phyloP scores from a whole-genome alignment of 1,140 invertebrate species.

The Microplitis mediator region DNA sequence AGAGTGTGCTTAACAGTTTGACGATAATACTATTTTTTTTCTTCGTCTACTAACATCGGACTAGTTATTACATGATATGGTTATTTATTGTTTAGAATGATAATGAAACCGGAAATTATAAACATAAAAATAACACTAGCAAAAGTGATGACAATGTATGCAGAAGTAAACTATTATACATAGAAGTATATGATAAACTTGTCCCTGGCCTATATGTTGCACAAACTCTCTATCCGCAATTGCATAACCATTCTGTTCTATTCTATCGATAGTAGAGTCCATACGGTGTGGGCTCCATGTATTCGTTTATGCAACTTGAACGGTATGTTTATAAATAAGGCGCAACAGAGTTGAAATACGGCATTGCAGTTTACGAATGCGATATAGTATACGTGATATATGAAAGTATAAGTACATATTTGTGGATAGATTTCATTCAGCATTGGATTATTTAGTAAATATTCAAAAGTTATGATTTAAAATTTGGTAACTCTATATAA shows the following conservation, averaged over 20 bases:
- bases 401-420: too few species aligned
- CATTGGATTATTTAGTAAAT: too few species aligned
- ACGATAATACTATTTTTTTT: too few species aligned
- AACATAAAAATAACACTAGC: background rate
- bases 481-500: too few species aligned
- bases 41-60: too few species aligned
- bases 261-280: constrained; percentile 40
- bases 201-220: constrained; percentile 49
- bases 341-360: background rate
- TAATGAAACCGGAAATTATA: background rate
- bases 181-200: constrained; percentile 18
- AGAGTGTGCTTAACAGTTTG: too few species aligned
- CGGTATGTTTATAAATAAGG: background rate
- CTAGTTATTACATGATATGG: too few species aligned
- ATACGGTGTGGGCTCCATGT: constrained; percentile 14
- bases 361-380: background rate
- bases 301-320: constrained; percentile 22
- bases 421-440: too few species aligned
- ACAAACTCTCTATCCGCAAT: constrained; percentile 43
- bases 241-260: constrained; percentile 40
- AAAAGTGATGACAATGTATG: background rate
- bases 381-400: background rate
- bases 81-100: too few species aligned
- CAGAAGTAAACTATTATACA: background rate
- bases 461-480: too few species aligned